Percentiles rank a stretch among this genome's conserved stretches.
Evolutionary conservation across 2,888 invertebrate genomes (phyloP).

Genomic region (Meiosimyza decipiens): DNA sequence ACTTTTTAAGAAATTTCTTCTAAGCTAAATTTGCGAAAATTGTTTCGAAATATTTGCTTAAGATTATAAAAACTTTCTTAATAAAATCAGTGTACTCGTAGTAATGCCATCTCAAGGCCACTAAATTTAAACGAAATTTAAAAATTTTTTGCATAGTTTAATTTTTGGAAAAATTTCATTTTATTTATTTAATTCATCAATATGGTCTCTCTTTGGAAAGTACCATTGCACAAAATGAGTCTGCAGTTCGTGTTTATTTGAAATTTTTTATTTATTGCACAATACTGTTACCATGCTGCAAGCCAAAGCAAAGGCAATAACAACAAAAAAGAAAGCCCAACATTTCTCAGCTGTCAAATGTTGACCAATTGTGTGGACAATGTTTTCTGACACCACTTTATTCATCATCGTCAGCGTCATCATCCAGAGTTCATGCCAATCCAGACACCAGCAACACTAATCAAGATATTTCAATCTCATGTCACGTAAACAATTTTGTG

Average conservation of each 20-base stretch:
- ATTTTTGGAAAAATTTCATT: too few species aligned
- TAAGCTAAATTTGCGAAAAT: too few species aligned
- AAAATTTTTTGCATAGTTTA: too few species aligned
- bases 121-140: too few species aligned
- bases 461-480: conserved; percentile 46
- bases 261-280: not conserved
- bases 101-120: too few species aligned
- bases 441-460: conserved; percentile 35
- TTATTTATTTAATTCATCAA: not conserved
- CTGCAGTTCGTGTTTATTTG: not conserved
- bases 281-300: not conserved
- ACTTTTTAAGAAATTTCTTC: too few species aligned
- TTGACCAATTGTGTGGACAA: conserved; percentile 31
- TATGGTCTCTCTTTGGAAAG: not conserved
- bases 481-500: conserved; percentile 45
- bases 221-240: conserved; percentile 10
- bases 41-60: too few species aligned
- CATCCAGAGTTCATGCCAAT: not conserved
- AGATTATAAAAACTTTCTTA: too few species aligned
- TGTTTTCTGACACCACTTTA: conserved; percentile 22
- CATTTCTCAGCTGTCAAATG: conserved; percentile 27
- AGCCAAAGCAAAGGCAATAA: not conserved
- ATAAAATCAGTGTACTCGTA: too few species aligned
- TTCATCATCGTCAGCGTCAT: too few species aligned
- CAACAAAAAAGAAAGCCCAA: not conserved